phyloP scores from a whole-genome alignment of 2,888 invertebrate species.

The Coleophora deauratella region DNA sequence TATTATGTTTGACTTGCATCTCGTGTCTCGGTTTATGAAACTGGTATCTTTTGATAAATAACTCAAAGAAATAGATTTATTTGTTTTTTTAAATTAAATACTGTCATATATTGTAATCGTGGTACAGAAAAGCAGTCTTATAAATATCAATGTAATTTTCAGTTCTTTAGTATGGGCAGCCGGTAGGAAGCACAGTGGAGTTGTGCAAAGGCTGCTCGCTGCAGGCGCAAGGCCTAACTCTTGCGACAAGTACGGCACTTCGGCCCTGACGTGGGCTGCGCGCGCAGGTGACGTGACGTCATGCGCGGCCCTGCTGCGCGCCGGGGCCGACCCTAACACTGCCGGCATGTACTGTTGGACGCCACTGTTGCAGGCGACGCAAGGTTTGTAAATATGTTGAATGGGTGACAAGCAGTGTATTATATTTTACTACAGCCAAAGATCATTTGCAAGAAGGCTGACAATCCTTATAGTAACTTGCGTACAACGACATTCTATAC shows the following conservation, averaged over 20 bases:
- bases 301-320: slow-evolving; percentile 85
- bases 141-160: slow-evolving; percentile 2
- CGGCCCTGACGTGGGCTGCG: slow-evolving; percentile 96
- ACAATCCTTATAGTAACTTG: too few species aligned
- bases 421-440: too few species aligned
- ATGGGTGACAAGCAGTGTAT: too few species aligned
- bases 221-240: slow-evolving; percentile 95
- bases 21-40: neutral
- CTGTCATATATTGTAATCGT: too few species aligned
- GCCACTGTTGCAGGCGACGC: slow-evolving; percentile 85
- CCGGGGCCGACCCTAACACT: slow-evolving; percentile 91
- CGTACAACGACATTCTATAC: too few species aligned
- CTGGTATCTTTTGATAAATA: too few species aligned
- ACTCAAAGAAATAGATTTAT: too few species aligned
- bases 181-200: slow-evolving; percentile 90
- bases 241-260: slow-evolving; percentile 97
- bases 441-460: too few species aligned
- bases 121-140: too few species aligned
- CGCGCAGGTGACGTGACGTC: slow-evolving; percentile 91
- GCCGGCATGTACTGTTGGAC: slow-evolving; percentile 99
- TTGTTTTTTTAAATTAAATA: too few species aligned
- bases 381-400: slow-evolving; percentile 50
- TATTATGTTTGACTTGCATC: neutral
- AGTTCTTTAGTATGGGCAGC: slow-evolving; percentile 96
- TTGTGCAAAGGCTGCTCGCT: slow-evolving; percentile 86